A percentile compares a stretch with the other conserved stretches of the same genome.
phyloP scores from a whole-genome alignment of 2,113 vertebrate species.

The Ivindomyrus marchei region DNA sequence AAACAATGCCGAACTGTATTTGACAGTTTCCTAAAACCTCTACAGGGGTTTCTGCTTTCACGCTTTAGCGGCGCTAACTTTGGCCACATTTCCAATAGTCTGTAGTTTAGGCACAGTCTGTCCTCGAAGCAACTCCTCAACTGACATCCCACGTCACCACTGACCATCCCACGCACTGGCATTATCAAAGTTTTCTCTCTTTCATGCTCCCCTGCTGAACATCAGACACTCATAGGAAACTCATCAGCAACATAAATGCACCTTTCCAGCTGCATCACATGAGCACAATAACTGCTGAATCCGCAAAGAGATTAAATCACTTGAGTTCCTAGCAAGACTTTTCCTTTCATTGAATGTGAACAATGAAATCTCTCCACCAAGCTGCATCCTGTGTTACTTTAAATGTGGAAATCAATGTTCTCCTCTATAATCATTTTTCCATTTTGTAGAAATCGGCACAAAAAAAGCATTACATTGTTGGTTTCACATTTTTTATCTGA shows the following conservation, averaged over 20 bases:
- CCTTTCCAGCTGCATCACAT: slow-evolving; percentile 47
- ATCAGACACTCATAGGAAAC: slow-evolving; percentile 24
- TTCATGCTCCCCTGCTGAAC: slow-evolving; percentile 4
- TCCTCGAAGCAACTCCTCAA: not conserved
- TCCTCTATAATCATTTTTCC: slow-evolving; percentile 20
- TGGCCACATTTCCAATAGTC: not conserved
- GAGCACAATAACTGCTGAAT: slow-evolving; percentile 64
- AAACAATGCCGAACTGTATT: not conserved
- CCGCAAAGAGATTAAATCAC: slow-evolving; percentile 64
- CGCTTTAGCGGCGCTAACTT: not conserved
- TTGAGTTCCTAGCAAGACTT: slow-evolving; percentile 63
- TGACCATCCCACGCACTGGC: not conserved
- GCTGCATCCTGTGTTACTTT: slow-evolving; percentile 62
- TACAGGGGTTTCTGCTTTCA: not conserved
- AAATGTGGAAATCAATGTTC: slow-evolving; percentile 47
- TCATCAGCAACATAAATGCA: slow-evolving; percentile 53
- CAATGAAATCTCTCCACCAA: slow-evolving; percentile 69
- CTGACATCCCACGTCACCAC: not conserved
- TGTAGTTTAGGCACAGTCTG: not conserved
- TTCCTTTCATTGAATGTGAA: slow-evolving; percentile 77
- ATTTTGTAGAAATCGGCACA: slow-evolving; percentile 12
- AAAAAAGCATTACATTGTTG: slow-evolving; percentile 12
- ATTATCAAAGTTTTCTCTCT: not conserved
- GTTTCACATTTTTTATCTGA: not conserved
- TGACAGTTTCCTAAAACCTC: not conserved